phyloP scores from a whole-genome alignment of 2,113 vertebrate species.

The Erythrocercus mccallii region DNA sequence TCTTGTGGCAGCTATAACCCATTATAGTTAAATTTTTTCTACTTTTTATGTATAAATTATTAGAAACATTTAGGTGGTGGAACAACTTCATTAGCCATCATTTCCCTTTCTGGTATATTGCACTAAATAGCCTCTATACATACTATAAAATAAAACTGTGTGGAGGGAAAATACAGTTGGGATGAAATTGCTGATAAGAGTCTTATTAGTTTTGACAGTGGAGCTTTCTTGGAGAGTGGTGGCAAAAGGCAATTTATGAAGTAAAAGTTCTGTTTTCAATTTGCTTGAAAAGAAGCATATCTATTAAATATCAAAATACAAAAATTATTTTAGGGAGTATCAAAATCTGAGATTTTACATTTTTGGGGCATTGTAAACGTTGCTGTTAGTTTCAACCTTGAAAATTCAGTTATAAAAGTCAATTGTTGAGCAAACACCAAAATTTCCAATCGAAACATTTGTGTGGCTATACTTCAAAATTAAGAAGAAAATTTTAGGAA shows the following conservation, averaged over 20 bases:
- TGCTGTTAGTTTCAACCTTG: background rate
- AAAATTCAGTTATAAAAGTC: background rate
- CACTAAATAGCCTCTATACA: background rate
- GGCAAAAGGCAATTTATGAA: background rate
- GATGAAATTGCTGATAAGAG: background rate
- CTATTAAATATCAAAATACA: background rate
- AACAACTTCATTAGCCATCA: background rate
- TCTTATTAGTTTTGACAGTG: background rate
- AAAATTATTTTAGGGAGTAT: background rate
- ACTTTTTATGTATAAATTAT: slow-evolving; percentile 3
- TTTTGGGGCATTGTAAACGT: background rate
- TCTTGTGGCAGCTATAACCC: background rate
- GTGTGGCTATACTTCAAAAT: background rate
- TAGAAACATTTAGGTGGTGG: background rate
- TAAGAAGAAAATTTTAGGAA: background rate
- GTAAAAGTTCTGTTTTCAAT: background rate
- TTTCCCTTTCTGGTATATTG: background rate
- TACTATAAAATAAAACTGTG: background rate
- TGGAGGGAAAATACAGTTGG: background rate
- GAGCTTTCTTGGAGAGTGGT: background rate
- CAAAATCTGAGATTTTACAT: background rate
- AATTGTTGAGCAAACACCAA: background rate
- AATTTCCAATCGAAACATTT: background rate
- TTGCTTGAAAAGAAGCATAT: background rate
- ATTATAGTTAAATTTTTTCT: background rate